Evolutionary conservation across 2,888 invertebrate genomes (phyloP).

Genomic region (Mechanitis mazaeus): DNA sequence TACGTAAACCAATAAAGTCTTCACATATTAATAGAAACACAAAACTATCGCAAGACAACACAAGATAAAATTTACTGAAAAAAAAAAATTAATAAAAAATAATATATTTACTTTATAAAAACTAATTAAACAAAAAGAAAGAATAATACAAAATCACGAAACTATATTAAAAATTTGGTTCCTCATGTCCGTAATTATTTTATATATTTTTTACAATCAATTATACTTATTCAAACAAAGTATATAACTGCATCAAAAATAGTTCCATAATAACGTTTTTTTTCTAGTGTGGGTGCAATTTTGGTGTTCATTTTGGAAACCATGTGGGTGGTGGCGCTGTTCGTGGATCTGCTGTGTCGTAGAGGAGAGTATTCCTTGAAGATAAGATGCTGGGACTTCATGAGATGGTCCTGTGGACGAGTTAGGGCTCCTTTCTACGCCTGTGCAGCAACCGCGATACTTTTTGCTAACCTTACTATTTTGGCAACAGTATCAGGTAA

Average conservation of each 20-base stretch:
- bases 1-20: no score
- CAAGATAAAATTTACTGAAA: no score
- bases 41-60: no score
- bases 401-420: slow-evolving; percentile 66
- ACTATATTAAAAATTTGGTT: no score
- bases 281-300: slow-evolving; percentile 56
- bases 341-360: slow-evolving; percentile 65
- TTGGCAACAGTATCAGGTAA: slow-evolving; percentile 60
- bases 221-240: no score
- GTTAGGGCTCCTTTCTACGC: slow-evolving; percentile 68
- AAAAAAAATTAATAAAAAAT: no score
- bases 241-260: not conserved
- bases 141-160: no score
- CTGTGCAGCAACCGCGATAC: slow-evolving; percentile 62
- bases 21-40: no score
- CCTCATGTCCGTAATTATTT: no score
- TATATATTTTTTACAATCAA: no score
- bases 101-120: no score
- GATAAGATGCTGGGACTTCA: slow-evolving; percentile 68
- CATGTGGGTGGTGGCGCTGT: slow-evolving; percentile 69
- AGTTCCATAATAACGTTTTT: not conserved
- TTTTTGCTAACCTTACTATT: slow-evolving; percentile 62
- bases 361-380: slow-evolving; percentile 65
- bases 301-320: slow-evolving; percentile 63
- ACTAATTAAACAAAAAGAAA: no score